These are phyloP conservation scores for Drosophila atripex DNA, from an alignment of 2,888 invertebrate genomes.

Conservation along the genomic window DNA sequence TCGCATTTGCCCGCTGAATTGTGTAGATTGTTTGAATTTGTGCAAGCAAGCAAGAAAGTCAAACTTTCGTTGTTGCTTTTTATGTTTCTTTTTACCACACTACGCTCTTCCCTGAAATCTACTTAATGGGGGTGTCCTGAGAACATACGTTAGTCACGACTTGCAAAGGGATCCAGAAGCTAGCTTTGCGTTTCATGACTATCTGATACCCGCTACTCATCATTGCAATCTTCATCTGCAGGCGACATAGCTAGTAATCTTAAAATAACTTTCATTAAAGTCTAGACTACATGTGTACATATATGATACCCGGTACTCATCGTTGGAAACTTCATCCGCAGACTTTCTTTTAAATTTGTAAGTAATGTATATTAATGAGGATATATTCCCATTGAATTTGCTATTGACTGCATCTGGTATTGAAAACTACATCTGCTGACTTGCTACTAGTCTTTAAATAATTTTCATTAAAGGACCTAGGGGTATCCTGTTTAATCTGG, in stretches of 20 bases:
- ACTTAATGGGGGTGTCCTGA: conserved; percentile 15
- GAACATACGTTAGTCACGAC: conserved; percentile 14
- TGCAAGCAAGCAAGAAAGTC: conserved; percentile 68
- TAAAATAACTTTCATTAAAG: no score
- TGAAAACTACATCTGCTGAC: background rate
- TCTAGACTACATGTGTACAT: no score
- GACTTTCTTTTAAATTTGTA: no score
- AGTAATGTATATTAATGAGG: no score
- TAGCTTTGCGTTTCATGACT: background rate
- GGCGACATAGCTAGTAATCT: no score
- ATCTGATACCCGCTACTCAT: background rate
- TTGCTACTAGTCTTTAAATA: background rate
- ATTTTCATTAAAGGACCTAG: background rate
- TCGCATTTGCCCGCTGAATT: conserved; percentile 39
- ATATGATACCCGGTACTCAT: no score
- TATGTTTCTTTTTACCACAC: conserved; percentile 4
- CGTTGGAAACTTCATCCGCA: no score
- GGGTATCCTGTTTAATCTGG: background rate
- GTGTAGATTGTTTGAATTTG: conserved; percentile 62
- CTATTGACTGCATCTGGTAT: no score
- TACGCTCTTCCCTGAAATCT: background rate
- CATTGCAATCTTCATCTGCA: background rate
- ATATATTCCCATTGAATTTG: no score
- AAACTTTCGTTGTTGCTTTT: conserved; percentile 60
- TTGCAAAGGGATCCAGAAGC: background rate